Evolutionary conservation across 2,888 invertebrate genomes (phyloP).

Genomic region (Danaus chrysippus): DNA sequence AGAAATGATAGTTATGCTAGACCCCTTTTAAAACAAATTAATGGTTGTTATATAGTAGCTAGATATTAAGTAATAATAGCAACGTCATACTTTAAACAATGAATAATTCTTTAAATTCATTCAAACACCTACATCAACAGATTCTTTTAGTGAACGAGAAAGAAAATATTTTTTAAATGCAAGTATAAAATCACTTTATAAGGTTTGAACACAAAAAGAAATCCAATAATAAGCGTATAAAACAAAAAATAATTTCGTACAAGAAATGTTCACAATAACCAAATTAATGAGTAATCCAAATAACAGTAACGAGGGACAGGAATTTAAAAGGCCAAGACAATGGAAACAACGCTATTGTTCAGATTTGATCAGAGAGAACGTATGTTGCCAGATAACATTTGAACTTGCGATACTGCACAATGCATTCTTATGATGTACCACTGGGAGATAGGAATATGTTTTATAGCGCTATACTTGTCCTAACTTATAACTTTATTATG

Average conservation of each 20-base stretch:
- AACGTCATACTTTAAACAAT: background rate
- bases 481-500: background rate
- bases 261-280: background rate
- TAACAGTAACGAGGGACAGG: slow-evolving; percentile 10
- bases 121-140: no score
- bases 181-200: no score
- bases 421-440: slow-evolving; percentile 17
- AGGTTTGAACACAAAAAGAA: background rate
- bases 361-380: slow-evolving; percentile 22
- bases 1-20: slow-evolving; percentile 49
- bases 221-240: background rate
- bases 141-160: no score
- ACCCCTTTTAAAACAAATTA: slow-evolving; percentile 44
- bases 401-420: slow-evolving; percentile 26
- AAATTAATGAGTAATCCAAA: slow-evolving; percentile 1
- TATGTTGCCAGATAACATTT: slow-evolving; percentile 34
- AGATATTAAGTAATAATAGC: slow-evolving; percentile 47
- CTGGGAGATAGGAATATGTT: slow-evolving; percentile 2
- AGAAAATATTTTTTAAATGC: no score
- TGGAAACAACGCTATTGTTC: slow-evolving; percentile 22
- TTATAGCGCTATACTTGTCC: background rate
- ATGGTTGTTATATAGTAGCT: slow-evolving; percentile 50
- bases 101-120: background rate
- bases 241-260: background rate
- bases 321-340: slow-evolving; percentile 15